Base-by-base conservation (phyloP, 2,113 vertebrate genomes). In the Mionectes macconnelli region DNA sequence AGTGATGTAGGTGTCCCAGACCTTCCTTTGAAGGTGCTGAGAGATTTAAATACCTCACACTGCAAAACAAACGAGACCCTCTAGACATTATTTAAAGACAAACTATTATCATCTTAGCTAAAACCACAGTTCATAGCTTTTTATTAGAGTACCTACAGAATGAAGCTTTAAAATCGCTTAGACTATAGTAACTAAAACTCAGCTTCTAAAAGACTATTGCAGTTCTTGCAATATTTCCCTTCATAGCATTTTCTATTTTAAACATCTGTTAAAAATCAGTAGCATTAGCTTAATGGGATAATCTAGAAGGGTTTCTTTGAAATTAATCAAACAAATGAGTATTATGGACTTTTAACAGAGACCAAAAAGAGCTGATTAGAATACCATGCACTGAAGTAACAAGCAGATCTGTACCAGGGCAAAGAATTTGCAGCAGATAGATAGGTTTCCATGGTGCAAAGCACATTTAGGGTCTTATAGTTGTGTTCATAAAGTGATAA, bases 281-380 rank as follows among this genome's bases (percentile, higher is more conserved):
- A 86, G 76, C 79, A 81, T 95, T 96, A 97, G 82, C 47, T 87
- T 98, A 93, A 95, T 90, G 74, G 87, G 68, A 70, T 84, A 92
- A 97, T 73, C 93, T 88, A 67, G 49, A 14, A 95, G 72, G 84
- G 80, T 62, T 96, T 80, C 90, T 87, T 75, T 81, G 85, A 95
- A 96, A 96, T 95, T 92, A 95, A 97, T 97, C 95, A 97, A 95
- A 95, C 63, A 93, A 96, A 96, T 96, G 64, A 97, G 72, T 94
- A 94, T 90, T 87, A 95, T 37, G 87, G 97, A 94, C 86, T 97
- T 97, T 75, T 63, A 96, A 92, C 50, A 77, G 92, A 93, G 79
- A 84, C 45, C 50, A 70, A 49, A 90, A 93, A 93, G 87, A 86
- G 70, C 16, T 80, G 91, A 81, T 80, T 60, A 87, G 63, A 90